Evolutionary conservation across 2,113 vertebrate species (phyloP).

Genomic region (Talpa occidentalis): DNA sequence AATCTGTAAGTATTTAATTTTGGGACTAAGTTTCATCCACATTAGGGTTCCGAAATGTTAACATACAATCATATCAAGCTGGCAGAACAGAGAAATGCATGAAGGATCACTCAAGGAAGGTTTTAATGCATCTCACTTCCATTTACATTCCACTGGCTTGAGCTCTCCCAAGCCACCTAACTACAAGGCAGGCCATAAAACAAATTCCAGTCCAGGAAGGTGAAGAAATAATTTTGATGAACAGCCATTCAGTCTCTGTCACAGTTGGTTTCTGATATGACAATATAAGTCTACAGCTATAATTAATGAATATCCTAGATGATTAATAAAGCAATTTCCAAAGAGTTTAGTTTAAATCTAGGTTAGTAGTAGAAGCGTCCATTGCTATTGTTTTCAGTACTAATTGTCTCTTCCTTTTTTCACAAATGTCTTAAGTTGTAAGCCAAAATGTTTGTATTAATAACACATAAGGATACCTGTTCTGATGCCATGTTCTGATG

Average conservation of each 20-base stretch:
- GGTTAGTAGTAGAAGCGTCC: background rate
- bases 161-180: background rate
- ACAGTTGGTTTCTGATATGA: slow-evolving; percentile 26
- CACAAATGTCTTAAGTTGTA: background rate
- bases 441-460: background rate
- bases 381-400: background rate
- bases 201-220: background rate
- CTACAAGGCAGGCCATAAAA: background rate
- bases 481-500: background rate
- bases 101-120: background rate
- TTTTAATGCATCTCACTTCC: background rate
- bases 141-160: background rate
- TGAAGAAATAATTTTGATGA: background rate
- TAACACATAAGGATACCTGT: background rate
- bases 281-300: background rate
- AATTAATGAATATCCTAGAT: slow-evolving; percentile 12
- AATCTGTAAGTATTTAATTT: background rate
- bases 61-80: background rate
- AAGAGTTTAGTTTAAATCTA: slow-evolving; percentile 2
- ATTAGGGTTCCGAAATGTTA: background rate
- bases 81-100: background rate
- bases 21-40: background rate
- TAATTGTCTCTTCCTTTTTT: background rate
- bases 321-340: slow-evolving; percentile 1
- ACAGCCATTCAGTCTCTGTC: background rate